phyloP scores from a whole-genome alignment of 2,113 vertebrate genomes.

The Chiloscyllium plagiosum region DNA sequence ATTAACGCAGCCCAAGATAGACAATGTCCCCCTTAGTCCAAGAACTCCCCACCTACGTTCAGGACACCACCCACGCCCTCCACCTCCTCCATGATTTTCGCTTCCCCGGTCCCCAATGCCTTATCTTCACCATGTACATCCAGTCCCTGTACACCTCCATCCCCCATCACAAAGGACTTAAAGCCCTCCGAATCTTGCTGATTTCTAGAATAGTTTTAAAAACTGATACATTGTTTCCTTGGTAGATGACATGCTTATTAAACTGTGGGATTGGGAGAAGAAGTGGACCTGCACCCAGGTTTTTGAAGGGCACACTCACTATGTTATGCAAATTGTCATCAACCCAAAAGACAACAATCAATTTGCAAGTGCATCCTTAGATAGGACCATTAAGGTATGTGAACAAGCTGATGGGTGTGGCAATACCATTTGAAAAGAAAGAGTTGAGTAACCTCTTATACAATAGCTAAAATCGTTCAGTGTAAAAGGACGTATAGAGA shows the following conservation, averaged over 20 bases:
- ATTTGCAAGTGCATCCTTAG: constrained; percentile 94
- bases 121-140: no score
- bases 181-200: neutral
- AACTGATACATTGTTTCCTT: constrained; percentile 39
- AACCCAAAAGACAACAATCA: constrained; percentile 99
- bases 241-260: constrained; percentile 97
- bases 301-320: constrained; percentile 98
- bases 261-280: constrained; percentile 99
- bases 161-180: no score
- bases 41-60: no score
- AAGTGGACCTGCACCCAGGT: constrained; percentile 98
- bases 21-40: no score
- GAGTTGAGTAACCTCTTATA: neutral
- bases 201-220: neutral
- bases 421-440: neutral
- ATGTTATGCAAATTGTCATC: constrained; percentile 98
- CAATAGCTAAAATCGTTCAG: neutral
- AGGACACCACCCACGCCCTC: no score
- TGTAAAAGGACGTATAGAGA: neutral
- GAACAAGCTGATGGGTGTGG: neutral
- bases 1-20: neutral
- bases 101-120: no score
- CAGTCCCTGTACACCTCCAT: no score
- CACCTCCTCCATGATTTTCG: no score
- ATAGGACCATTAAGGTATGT: constrained; percentile 92